Percentiles rank a stretch among this genome's conserved stretches.
phyloP scores from a whole-genome alignment of 2,797 vertebrate genomes.

The Heteromormyrus szaboi region DNA sequence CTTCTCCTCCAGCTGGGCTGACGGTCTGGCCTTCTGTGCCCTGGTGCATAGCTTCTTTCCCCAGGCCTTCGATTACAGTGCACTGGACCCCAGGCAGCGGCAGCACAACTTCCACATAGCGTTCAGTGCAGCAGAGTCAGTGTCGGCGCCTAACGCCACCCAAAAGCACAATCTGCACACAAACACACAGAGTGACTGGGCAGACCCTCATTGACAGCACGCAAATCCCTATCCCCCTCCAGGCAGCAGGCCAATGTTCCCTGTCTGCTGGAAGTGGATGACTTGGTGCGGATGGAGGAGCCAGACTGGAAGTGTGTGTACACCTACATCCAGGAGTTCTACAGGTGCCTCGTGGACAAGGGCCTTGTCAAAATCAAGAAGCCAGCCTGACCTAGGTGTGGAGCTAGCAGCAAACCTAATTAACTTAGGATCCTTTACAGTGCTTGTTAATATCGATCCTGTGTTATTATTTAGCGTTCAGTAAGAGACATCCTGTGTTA shows the following conservation, averaged over 20 bases:
- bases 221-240: conserved; percentile 40
- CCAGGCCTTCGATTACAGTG: conserved; percentile 85
- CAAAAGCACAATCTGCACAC: background rate
- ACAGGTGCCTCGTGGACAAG: conserved; percentile 96
- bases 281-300: conserved; percentile 90
- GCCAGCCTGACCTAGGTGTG: background rate
- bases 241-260: conserved; percentile 91
- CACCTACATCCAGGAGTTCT: conserved; percentile 99
- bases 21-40: conserved; percentile 94
- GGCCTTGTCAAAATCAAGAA: conserved; percentile 96
- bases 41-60: conserved; percentile 95
- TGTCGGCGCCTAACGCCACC: conserved; percentile 22
- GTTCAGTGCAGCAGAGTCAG: conserved; percentile 89
- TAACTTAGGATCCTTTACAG: background rate
- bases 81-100: conserved; percentile 80
- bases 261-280: conserved; percentile 89
- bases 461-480: background rate
- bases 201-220: background rate
- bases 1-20: conserved; percentile 96
- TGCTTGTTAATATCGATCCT: background rate
- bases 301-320: conserved; percentile 99
- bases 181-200: background rate
- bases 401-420: background rate
- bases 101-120: conserved; percentile 91
- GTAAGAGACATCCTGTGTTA: background rate